Evolutionary conservation across 2,888 invertebrate genomes (phyloP), one percentile per base, ranked within the genome.

Genomic region (Megastigmus dorsalis): DNA sequence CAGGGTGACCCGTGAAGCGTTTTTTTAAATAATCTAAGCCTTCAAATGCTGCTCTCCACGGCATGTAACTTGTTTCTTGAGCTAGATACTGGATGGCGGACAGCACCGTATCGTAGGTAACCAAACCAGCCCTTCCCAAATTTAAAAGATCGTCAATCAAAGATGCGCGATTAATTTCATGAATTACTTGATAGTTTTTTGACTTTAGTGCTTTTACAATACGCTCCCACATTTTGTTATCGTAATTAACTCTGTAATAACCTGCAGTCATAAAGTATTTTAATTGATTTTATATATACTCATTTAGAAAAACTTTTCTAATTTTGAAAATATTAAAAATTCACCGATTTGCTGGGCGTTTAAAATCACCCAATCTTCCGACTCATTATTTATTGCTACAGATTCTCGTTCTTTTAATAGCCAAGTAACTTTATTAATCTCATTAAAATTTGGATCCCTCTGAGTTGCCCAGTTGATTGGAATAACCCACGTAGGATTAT

Each of bases 391-490:
- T 0, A 83, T 66, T 0, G 84, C 87, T 1, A 86, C 84, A 65
- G 81, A 80, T 0, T 78, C 45, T 0, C 85, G 77, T 0, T 78
- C 45, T 0, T 85, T 77, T 0, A 82, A 84, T 0, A 92, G 78
- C 92, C 92, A 93, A 7, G 82, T 82, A 62, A 88, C 88, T 0
- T 92, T 90, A 15, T 4, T 55, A 2, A 36, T 55, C 4, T 55
- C 10, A 13, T 15, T 36, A 10, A 55, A 55, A 36, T 1, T 81
- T 2, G 80, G 45, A 71, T 89, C 81, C 2, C 85, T 85, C 18
- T 90, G 89, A 0, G 92, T 91, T 0, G 93, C 92, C 84, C 92
- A 94, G 0, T 94, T 94, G 0, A 95, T 89, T 0, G 95, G 95
- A 54, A 95, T 92, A 94, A 95, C 93, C 95, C 95, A 95, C 85